Evolutionary conservation across 37 sponge, comb jelly and placozoan genomes (phyloP).

Genomic region (Cladorhizidae sp.): DNA sequence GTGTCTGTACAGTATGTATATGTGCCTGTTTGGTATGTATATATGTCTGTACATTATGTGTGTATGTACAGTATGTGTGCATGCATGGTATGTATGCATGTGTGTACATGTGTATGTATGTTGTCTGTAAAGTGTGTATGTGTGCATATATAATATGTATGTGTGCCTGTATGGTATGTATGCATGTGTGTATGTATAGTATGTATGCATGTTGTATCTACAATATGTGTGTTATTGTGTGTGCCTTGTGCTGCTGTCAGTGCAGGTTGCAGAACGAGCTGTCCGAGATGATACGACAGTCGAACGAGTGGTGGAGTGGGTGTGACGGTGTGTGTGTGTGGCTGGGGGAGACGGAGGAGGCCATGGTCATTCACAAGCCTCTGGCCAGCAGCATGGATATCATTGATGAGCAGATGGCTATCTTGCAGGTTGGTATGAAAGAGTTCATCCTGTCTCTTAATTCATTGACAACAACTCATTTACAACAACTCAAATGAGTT

Average conservation of each 20-base stretch:
- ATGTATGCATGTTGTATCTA: not conserved
- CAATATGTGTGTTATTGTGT: not conserved
- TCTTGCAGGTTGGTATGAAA: constrained; percentile 13
- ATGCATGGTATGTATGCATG: too few species aligned
- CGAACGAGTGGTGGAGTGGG: constrained; percentile 44
- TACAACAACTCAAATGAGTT: too few species aligned
- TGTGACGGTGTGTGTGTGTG: constrained; percentile 13
- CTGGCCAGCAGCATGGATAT: constrained; percentile 40
- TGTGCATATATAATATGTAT: not conserved
- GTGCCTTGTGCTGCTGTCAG: not conserved
- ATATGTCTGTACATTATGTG: too few species aligned
- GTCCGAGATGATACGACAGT: constrained; percentile 15
- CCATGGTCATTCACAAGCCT: constrained; percentile 13
- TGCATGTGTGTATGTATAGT: not conserved
- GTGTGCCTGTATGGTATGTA: constrained; percentile 1
- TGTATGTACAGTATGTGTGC: too few species aligned
- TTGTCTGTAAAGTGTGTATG: not conserved
- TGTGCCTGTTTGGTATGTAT: too few species aligned
- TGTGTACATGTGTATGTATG: not conserved
- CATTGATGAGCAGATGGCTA: constrained; percentile 27
- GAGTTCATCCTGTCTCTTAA: not conserved
- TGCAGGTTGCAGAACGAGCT: constrained; percentile 41
- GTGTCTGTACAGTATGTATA: too few species aligned
- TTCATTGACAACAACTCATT: too few species aligned
- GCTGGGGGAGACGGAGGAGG: constrained; percentile 16